Evolutionary conservation across 35 echinoderm and acorn worm species (phyloP).

Genomic region (Eucidaris tribuloides): DNA sequence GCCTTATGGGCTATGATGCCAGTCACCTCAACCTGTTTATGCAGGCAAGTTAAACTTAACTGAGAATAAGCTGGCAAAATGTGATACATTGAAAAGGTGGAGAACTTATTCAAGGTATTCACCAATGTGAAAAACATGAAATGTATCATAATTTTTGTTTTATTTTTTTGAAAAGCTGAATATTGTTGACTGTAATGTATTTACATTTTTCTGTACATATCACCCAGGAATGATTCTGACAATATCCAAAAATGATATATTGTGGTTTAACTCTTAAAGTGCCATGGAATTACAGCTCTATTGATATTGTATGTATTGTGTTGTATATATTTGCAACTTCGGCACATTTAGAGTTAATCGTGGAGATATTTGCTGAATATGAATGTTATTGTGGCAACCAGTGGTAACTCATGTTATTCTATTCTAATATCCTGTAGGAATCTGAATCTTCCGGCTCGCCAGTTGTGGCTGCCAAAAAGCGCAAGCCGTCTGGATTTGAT

Average conservation of each 20-base stretch:
- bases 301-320: too few relatives aligned
- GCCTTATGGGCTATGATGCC: slow-evolving; percentile 84
- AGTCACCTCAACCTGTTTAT: slow-evolving; percentile 35
- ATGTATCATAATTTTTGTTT: not conserved
- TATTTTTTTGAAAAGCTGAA: not conserved
- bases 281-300: too few relatives aligned
- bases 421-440: slow-evolving; percentile 10
- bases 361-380: not conserved
- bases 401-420: not conserved
- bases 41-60: slow-evolving; percentile 39
- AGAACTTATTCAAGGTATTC: not conserved
- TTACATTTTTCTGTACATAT: not conserved
- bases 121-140: not conserved
- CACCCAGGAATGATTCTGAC: not conserved
- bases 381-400: not conserved
- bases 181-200: not conserved
- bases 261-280: too few relatives aligned
- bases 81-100: not conserved
- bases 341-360: too few relatives aligned
- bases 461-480: slow-evolving; percentile 71
- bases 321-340: too few relatives aligned
- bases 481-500: slow-evolving; percentile 78
- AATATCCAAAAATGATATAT: too few relatives aligned
- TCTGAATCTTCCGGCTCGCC: slow-evolving; percentile 60
- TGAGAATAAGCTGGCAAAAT: too few relatives aligned